These are phyloP conservation scores for Fukomys damarensis DNA, from an alignment of 2,113 vertebrate genomes.

Conservation along the genomic window DNA sequence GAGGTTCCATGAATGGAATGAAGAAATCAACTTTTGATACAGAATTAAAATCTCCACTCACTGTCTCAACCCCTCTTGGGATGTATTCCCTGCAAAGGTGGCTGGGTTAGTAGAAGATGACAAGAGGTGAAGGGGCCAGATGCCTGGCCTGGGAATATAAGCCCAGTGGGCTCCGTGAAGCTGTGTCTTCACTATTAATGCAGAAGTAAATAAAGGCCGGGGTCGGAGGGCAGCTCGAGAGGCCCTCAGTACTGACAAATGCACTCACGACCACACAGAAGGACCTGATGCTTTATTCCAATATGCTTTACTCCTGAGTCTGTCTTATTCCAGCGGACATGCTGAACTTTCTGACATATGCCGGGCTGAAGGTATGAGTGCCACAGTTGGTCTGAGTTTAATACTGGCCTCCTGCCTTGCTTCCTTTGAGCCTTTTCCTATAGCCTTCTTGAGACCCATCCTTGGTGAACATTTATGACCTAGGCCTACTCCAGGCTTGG, in stretches of 20 bases:
- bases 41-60: slow-evolving; percentile 75
- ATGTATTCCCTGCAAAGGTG: not conserved
- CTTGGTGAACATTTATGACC: not conserved
- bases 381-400: not conserved
- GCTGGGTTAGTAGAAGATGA: not conserved
- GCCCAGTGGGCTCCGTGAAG: not conserved
- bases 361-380: not conserved
- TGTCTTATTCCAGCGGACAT: not conserved
- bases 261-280: not conserved
- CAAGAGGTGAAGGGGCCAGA: too few species aligned
- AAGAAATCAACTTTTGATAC: slow-evolving; percentile 75
- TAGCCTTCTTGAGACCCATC: not conserved
- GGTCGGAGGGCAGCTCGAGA: not conserved
- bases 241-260: rapidly evolving
- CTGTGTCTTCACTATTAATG: not conserved
- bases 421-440: not conserved
- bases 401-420: not conserved
- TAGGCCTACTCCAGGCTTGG: not conserved
- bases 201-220: not conserved
- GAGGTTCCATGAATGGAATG: not conserved
- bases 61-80: slow-evolving; percentile 52
- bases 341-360: not conserved
- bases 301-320: not conserved
- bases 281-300: not conserved
- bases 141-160: not conserved